These are phyloP conservation scores for Panthera uncia DNA, from an alignment of 2,113 vertebrate species.

Conservation along the genomic window DNA sequence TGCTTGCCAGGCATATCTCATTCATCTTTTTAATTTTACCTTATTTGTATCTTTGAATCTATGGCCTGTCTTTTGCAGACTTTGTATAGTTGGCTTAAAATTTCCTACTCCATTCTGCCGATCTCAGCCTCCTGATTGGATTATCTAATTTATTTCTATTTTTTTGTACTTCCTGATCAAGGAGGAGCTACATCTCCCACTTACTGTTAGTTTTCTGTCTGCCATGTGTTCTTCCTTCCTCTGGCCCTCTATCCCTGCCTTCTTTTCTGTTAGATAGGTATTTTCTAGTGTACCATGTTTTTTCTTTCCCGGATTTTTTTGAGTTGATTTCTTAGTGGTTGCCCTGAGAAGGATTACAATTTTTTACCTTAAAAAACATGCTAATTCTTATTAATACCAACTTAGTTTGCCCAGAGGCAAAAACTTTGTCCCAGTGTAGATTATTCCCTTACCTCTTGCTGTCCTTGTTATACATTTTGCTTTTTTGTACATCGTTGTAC, in stretches of 20 bases:
- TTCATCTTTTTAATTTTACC: background rate
- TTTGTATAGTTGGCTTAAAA: background rate
- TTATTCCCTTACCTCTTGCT: background rate
- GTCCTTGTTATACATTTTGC: background rate
- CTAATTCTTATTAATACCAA: background rate
- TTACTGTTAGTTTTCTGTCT: background rate
- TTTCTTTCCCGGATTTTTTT: background rate
- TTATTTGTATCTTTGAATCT: background rate
- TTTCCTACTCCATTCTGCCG: background rate
- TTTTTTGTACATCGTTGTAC: no score
- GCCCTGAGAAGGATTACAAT: background rate
- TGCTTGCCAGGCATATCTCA: background rate
- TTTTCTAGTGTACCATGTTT: background rate
- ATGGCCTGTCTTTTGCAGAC: background rate
- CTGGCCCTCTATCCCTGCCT: background rate
- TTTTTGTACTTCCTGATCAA: background rate
- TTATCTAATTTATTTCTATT: background rate
- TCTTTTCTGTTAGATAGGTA: background rate
- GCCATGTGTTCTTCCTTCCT: background rate
- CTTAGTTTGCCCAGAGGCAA: background rate
- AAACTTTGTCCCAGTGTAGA: background rate
- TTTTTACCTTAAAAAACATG: background rate
- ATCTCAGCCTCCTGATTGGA: background rate
- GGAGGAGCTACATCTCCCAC: background rate
- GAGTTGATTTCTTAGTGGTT: background rate